Evolutionary conservation across 2,113 vertebrate genomes (phyloP), one percentile per base, ranked within the genome.

Genomic region (Rhinopomastus cyanomelas): DNA sequence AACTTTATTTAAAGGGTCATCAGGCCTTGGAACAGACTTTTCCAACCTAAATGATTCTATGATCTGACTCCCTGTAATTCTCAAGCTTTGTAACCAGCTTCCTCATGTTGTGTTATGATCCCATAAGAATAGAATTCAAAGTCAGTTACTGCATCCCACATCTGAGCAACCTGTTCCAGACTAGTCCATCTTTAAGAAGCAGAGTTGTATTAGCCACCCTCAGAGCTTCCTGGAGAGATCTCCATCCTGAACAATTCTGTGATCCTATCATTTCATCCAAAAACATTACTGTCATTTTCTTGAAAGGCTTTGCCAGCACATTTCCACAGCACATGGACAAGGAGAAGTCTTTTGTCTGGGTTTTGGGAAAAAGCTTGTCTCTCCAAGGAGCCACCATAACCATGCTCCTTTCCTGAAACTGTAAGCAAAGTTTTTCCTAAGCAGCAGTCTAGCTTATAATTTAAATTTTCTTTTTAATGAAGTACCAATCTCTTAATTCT

Each of bases 131-230:
- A 26, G 32, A 82, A 71, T 12, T 49, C 48, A 75, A 9, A 89
- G 59, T 21, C 0, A 0, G 11, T 30, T 9, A 42, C n/a, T 74
- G 39, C 39, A 15, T 42, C 39, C 39, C 39, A 42, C 15, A 15
- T 42, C 37, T 69, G 37, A 32, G 11, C 16, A 74, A 46, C 25
- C 26, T 42, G 5, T 25, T 88, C 30, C 73, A 51, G 26, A 20
- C 39, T 72, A 20, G 7, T 48, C 59, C 23, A 87, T 37, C 59
- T 32, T 69, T 3, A 2, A 66, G 64, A 21, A 42, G 46, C 11
- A 61, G 5, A 5, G 16, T 34, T 76, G 77, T 64, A 53, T 61
- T 56, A 37, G 60, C 37, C 17, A 34, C 15, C 12, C 85, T 21
- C 42, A 83, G 26, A 61, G 55, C 11, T 17, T 73, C 22, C 21